These are phyloP conservation scores for Caenorhabditis imperialis DNA, from an alignment of 2,888 invertebrate species.

Conservation along the genomic window DNA sequence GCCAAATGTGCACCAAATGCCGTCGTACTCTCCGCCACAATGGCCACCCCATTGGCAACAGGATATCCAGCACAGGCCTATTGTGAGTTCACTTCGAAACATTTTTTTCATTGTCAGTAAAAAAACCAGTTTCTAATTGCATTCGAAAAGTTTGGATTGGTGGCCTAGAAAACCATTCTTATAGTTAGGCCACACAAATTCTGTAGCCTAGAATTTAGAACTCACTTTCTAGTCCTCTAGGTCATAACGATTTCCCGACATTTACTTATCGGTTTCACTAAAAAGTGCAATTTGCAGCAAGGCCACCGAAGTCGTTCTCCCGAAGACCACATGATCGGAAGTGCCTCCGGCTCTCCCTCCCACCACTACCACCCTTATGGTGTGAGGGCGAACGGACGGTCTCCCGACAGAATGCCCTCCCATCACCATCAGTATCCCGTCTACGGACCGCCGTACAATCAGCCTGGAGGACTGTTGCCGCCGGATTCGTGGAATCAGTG, in stretches of 20 bases:
- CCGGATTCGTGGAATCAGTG: conserved; percentile 54
- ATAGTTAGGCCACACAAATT: too few relatives aligned
- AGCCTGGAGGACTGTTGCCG: conserved; percentile 32
- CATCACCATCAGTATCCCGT: conserved; percentile 51
- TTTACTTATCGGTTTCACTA: too few relatives aligned
- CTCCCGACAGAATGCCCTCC: conserved; percentile 62
- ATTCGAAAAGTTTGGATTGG: too few relatives aligned
- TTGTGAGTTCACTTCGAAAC: conserved; percentile 11
- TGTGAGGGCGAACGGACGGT: conserved; percentile 39
- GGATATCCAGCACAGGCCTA: conserved; percentile 13
- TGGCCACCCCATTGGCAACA: conserved; percentile 58
- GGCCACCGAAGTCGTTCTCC: conserved; percentile 51
- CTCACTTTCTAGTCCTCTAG: too few relatives aligned
- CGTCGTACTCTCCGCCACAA: conserved; percentile 59
- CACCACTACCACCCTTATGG: conserved; percentile 67
- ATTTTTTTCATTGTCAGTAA: neutral
- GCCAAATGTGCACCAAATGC: conserved; percentile 75
- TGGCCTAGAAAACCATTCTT: too few relatives aligned
- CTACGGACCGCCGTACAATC: conserved; percentile 40
- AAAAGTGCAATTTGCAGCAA: conserved; percentile 27
- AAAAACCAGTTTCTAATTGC: too few relatives aligned
- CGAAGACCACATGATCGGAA: conserved; percentile 49
- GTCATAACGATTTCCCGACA: too few relatives aligned
- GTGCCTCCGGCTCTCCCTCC: conserved; percentile 35
- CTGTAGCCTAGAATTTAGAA: too few relatives aligned